Evolutionary conservation across 2,888 invertebrate species (phyloP), one percentile per base, ranked within the genome.

Genomic region (Psylliodes chrysocephalus): DNA sequence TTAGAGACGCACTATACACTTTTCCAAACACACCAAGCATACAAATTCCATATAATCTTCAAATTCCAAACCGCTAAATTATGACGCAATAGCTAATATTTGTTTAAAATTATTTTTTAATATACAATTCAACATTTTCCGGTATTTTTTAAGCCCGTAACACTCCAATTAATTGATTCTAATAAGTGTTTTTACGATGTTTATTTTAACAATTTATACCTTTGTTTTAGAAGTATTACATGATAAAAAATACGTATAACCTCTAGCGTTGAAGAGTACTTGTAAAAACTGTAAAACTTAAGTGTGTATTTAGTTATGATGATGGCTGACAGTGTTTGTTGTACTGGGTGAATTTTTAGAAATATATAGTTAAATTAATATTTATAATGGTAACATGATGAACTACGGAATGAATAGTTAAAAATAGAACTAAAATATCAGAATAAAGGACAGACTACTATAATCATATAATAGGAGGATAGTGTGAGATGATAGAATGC

Each of bases 131-230:
- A 38, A 22, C n/a, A 10, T 25, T 46, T 46, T 22, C 12, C 10
- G 25, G 10, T 12, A 25, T 46, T 46, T 46, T 12, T 19, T 46
- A 46, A 46, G 46, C 22, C n/a, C 4, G 46, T 46, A 22, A 46
- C 46, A 46, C 46, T 46, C 46, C 25, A 46, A 46, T 46, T 46
- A 46, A 44, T 44, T 19, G 44, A 7, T 19, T 44, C 15, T 18
- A 44, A 46, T 22, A 46, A 46, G 22, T 25, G 46, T 46, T 44
- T 44, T 18, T 18, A 46, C 17, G 22, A 12, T 12, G 17, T 25
- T 46, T 46, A 22, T 25, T 46, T 38, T 14, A 38, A 38, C 38
- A 38, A 38, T 38, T 14, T 38, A 15, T 38, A 38, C 38, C 38
- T 38, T 38, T 38, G 38, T 38, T 38, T 38, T 38, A 38, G 2